Evolutionary conservation across 2,888 invertebrate species (phyloP), one percentile per base, ranked within the genome.

Genomic region (Hirtodrosophila duncani): DNA sequence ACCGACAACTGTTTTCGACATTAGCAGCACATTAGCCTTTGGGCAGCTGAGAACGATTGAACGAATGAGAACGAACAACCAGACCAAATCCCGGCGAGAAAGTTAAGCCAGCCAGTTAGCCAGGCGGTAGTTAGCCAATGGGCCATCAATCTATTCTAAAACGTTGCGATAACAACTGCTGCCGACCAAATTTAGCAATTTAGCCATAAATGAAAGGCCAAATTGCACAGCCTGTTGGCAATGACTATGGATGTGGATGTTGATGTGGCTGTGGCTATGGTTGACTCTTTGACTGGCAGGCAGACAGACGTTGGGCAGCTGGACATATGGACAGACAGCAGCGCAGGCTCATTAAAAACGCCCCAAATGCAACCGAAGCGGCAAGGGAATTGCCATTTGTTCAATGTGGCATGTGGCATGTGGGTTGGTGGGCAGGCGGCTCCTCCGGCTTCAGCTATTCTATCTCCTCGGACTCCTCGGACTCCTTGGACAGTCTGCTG

Each of bases 171-270:
- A 67, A 67, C 63, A 67, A 61, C 56, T 5, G 20, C 41, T 42
- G 18, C 10, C 7, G 46, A 58, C 72, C 78, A 74, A 67, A 72
- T 77, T 72, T 69, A 72, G 77, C 77, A 74, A 74, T 77, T 77
- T 72, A 67, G 44, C 72, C 77, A 77, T 74, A 69, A 74, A 72
- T 48, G 77, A 58, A 46, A 37, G 43, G 59, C 51, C 61, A 66
- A 71, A 75, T 68, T 68, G 68, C 62, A 33, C 24, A 41, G 21
- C 38, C 34, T 20, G 3, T 6, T 8, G 13, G 21, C 37, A 38
- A 34, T 36, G 36, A 39, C 30, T 16, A 27, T 11, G 9, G 13
- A 8, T 11, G 8, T 14, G 8, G 11, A 8, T 9, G 8, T 3
- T 27, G 16, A 26, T 23, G 8, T 24, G 26, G 24, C 11, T 38